phyloP scores from a whole-genome alignment of 1,140 invertebrate species.

The Wasmannia auropunctata region DNA sequence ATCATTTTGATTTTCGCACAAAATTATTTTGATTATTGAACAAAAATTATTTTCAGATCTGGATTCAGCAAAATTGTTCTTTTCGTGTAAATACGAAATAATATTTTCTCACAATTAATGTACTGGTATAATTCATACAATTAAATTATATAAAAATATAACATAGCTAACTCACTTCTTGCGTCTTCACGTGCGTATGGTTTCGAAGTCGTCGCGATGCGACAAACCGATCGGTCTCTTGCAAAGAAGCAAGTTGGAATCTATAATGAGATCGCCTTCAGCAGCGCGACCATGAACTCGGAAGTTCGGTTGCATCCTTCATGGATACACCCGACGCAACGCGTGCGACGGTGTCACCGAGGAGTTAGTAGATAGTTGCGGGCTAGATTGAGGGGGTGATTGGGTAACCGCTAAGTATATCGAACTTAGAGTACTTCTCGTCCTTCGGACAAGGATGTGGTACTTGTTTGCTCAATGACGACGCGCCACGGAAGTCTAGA shows the following conservation, averaged over 20 bases:
- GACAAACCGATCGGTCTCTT: conserved; percentile 8
- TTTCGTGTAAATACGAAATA: no score
- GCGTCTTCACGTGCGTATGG: not conserved
- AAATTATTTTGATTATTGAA: no score
- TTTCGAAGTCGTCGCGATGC: not conserved
- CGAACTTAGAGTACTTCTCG: conserved; percentile 72
- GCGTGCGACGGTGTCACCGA: conserved; percentile 61
- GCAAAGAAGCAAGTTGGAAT: conserved; percentile 51
- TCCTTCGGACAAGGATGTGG: conserved; percentile 65
- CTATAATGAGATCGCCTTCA: conserved; percentile 50
- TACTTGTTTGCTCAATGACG: conserved; percentile 72
- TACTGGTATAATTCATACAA: no score
- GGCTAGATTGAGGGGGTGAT: conserved; percentile 72
- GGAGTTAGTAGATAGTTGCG: conserved; percentile 72
- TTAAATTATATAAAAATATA: not conserved
- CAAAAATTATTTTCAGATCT: no score
- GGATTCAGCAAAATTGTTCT: no score
- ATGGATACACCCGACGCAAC: conserved; percentile 26
- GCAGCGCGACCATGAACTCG: conserved; percentile 44
- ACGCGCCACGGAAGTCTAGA: conserved; percentile 50
- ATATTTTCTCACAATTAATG: no score
- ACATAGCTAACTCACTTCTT: not conserved
- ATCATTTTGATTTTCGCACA: no score
- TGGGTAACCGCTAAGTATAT: conserved; percentile 76
- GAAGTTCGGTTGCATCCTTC: conserved; percentile 59